Base-by-base conservation (phyloP, 2,797 vertebrate genomes). In the Sebastes umbrosus region DNA sequence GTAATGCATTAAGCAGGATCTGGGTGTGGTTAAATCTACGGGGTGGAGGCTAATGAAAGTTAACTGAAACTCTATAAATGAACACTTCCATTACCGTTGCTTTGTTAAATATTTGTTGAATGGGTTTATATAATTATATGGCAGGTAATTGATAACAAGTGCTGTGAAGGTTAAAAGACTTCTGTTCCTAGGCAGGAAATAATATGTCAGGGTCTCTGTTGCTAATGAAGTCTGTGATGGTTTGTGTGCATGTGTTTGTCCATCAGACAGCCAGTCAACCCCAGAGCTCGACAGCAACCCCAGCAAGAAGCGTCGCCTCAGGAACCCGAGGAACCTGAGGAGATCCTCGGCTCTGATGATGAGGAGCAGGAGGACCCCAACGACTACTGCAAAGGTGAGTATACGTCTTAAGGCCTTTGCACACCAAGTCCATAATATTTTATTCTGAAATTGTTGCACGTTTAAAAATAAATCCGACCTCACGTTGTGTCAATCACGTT, bases 361-460 rank as follows among this genome's bases (percentile, higher is more conserved):
- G 98, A 99, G 75, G 98, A 99, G 76, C 98, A 99, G 88, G 98
- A 99, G 86, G 98, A 99, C 87, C 98, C 98, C 8, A 98, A 98
- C 73, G 98, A 99, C 94, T 99, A 99, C 90, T 99, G 98, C 91
- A 99, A 98, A 97, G 98, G 98, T 97, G 68, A 90, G 85, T 57
- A 52, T 12, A 39, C 9, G 4, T 60, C n/a, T 75, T 50, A 43
- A 43, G 39, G 39, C 14, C 39, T 43, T 43, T 43, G 39, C 14
- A 43, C 39, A 43, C 39, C 39, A 43, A 43, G 39, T 1, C 14
- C 39, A 16, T 43, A 43, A 6, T 18, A 46, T 50, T 52, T 52
- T n/a, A 2, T 4, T 52, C 20, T n/a, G 50, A 46, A 46, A 46
- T 18, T 46, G 16, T 46, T 46, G 16, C 43, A 46, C 16, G 43